Evolutionary conservation across 2,797 vertebrate species (phyloP), one percentile per base, ranked within the genome.

Genomic region (Geotrypetes seraphini): DNA sequence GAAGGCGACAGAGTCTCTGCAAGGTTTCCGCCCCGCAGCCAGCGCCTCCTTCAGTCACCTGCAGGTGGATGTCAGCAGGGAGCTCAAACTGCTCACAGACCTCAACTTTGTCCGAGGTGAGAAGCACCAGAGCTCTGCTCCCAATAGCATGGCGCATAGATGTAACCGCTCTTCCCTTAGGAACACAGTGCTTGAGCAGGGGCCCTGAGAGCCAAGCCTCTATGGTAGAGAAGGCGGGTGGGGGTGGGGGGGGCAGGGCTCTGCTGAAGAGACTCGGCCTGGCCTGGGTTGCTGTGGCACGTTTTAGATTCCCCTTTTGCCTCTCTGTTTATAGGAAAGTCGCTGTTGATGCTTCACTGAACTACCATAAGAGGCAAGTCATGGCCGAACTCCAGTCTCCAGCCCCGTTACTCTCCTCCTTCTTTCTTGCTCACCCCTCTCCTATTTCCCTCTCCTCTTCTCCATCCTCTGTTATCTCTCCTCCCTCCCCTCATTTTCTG

Each of bases 81-180:
- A 98, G 52, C 66, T 93, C 42, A 86, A 89, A 59, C 57, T 91
- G 16, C 68, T 97, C 47, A 81, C 72, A 1, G 75, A 79, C 64
- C 67, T 97, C 44, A 81, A 76, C 45, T 97, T 95, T 57, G 89
- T 96, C 50, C 77, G 65, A 71, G 89, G 95, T 98, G 54, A 67
- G 3, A 10, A 10, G 21, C 9, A 18, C 43, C 22, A 67, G 44
- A 36, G 47, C 32, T 5, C n/a, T n/a, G n/a, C n/a, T n/a, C n/a
- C n/a, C n/a, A n/a, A n/a, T n/a, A n/a, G n/a, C n/a, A n/a, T n/a
- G n/a, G n/a, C n/a, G n/a, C n/a, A n/a, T n/a, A n/a, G n/a, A n/a
- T n/a, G n/a, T n/a, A n/a, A n/a, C n/a, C n/a, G n/a, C n/a, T n/a
- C n/a, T n/a, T n/a, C n/a, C n/a, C n/a, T n/a, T n/a, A n/a, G n/a